Evolutionary conservation across 2,113 vertebrate species (phyloP).

Genomic region (Periophthalmodon schlosseri): DNA sequence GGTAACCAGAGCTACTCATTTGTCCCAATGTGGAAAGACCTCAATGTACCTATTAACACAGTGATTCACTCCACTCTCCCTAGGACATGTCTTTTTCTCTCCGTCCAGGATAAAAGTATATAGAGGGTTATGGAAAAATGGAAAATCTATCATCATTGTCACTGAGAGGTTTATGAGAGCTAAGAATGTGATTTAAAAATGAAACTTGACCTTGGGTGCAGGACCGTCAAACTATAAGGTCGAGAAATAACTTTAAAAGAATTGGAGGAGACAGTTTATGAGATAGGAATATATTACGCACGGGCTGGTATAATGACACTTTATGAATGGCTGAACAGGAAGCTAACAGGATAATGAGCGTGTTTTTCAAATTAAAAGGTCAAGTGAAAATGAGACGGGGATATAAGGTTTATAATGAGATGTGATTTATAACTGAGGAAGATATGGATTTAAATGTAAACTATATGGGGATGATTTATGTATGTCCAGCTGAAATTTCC

Average conservation of each 20-base stretch:
- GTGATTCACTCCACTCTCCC: not conserved
- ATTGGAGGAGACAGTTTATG: not conserved
- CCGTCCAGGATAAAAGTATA: not conserved
- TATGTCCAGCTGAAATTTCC: not conserved
- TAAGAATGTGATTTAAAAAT: not conserved
- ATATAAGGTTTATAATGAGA: not conserved
- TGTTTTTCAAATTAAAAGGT: slow-evolving; percentile 8
- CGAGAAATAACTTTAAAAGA: slow-evolving; percentile 3
- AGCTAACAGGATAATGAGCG: not conserved
- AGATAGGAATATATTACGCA: not conserved
- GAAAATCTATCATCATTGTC: slow-evolving; percentile 9
- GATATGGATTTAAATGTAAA: slow-evolving; percentile 1
- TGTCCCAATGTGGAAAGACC: not conserved
- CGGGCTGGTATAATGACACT: not conserved
- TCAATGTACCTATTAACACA: not conserved
- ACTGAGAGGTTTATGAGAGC: not conserved
- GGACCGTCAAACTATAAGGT: slow-evolving; percentile 11
- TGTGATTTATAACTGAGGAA: not conserved
- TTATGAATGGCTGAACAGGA: not conserved
- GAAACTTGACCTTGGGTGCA: slow-evolving; percentile 8
- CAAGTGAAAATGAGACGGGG: not conserved
- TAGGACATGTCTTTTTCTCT: slow-evolving; percentile 5
- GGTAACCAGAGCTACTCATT: slow-evolving; percentile 4
- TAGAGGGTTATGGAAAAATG: not conserved
- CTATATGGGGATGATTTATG: not conserved